Base-by-base conservation (phyloP, 2,113 vertebrate genomes). In the Laticauda laticaudata region DNA sequence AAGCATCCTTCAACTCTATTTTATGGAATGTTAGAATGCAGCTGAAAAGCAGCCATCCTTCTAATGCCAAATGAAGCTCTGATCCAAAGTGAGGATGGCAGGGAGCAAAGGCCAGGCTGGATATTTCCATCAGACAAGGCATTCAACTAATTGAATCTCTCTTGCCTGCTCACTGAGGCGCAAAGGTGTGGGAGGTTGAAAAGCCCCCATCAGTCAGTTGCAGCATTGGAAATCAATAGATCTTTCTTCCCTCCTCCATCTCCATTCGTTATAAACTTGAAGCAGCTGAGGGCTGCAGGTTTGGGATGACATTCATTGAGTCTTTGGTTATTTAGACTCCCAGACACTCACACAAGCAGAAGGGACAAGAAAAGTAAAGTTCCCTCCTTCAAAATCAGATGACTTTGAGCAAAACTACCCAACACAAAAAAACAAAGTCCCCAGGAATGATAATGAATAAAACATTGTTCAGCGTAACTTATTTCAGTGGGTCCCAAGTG, bases 151-250 rank as follows among this genome's bases (percentile, higher is more conserved):
- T 90, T 85, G 92, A 90, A 93, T 23, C 43, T 93, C 92, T 87
- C 43, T 86, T 93, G 39, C 88, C 88, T 93, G 92, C 75, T 90
- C 24, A 24, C 55, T 61, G 92, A 93, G 75, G 92, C 88, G 18
- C 75, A 86, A 93, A 93, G 92, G 88, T 93, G 92, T 90, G 55
- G 88, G 88, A 86, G 56, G 75, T n/a, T 89, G 86, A 88, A 89
- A 85, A 20, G 61, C 39, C 21, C 81, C 86, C 88, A 34, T 54
- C 90, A 88, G 26, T 57, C 90, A 91, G 90, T n/a, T 2, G 26
- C 39, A 56, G 21, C 53, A 93, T 91, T 81, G 90, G 93, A 91
- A 93, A 88, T 93, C 93, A 88, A 93, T 93, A 75, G 86, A 39
- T 24, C 24, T 12, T 59, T 39, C 29, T 3, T 15, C 15, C 43